These are phyloP conservation scores for Bombus picipes DNA, from an alignment of 1,140 invertebrate genomes.

Conservation along the genomic window DNA sequence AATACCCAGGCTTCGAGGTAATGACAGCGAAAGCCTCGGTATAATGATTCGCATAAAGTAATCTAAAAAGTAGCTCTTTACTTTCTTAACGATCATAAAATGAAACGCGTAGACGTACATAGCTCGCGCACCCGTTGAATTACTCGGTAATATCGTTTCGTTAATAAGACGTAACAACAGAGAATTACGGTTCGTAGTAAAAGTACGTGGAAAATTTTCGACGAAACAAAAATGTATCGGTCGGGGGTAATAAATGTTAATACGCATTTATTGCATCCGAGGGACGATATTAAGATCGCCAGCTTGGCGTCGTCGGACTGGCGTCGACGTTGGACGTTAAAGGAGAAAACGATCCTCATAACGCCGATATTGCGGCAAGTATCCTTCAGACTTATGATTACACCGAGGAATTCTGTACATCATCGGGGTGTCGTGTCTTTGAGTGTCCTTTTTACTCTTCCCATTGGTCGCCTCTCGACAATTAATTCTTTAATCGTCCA, in stretches of 20 bases:
- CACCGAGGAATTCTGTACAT: constrained; percentile 29
- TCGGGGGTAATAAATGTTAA: constrained; percentile 32
- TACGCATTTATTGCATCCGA: constrained; percentile 48
- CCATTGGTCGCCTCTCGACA: background rate
- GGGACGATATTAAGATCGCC: constrained; percentile 41
- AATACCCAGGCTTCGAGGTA: background rate
- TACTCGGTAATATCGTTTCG: background rate
- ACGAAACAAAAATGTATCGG: background rate
- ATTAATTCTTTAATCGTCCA: constrained; percentile 2
- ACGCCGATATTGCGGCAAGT: constrained; percentile 40
- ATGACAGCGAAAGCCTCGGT: background rate
- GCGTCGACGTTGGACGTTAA: constrained; percentile 30
- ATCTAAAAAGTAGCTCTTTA: background rate
- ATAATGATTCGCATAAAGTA: background rate
- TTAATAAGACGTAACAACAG: constrained; percentile 15
- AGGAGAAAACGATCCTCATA: constrained; percentile 48
- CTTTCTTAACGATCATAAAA: background rate
- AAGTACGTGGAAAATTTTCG: background rate
- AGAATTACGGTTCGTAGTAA: background rate
- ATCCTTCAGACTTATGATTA: constrained; percentile 6
- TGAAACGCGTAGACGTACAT: background rate
- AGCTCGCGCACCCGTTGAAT: background rate
- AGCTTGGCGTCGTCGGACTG: constrained; percentile 7
- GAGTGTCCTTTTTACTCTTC: background rate
- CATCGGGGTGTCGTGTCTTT: background rate